These are phyloP conservation scores for Tetragnatha montana DNA, from an alignment of 2,888 invertebrate species.

Conservation along the genomic window DNA sequence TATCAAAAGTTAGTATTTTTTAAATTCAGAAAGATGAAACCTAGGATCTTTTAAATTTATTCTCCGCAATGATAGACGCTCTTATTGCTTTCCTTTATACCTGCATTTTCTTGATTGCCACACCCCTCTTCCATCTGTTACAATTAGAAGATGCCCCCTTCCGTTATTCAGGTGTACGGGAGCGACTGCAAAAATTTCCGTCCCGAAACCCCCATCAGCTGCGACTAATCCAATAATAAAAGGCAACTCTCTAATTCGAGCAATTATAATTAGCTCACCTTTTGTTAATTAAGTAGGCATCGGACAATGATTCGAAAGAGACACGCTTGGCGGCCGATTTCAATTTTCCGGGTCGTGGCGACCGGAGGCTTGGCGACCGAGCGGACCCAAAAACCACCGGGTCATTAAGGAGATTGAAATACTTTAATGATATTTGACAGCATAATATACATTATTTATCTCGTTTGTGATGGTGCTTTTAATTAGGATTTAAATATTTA, in stretches of 20 bases:
- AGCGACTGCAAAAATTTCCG: neutral
- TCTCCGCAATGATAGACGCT: too few relatives aligned
- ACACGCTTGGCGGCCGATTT: neutral
- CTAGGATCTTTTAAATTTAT: too few relatives aligned
- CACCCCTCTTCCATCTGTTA: neutral
- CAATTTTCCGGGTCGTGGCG: neutral
- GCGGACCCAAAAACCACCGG: neutral
- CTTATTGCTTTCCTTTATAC: too few relatives aligned
- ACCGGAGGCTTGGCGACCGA: neutral
- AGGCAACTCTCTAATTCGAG: neutral
- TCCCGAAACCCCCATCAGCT: neutral
- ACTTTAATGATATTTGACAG: too few relatives aligned
- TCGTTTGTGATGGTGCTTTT: too few relatives aligned
- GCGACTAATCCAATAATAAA: conserved; percentile 1
- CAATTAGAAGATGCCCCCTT: neutral
- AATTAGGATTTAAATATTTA: too few relatives aligned
- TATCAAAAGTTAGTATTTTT: too few relatives aligned
- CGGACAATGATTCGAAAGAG: neutral
- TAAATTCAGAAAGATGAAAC: too few relatives aligned
- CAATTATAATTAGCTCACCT: neutral
- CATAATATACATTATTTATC: too few relatives aligned
- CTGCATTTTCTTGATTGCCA: too few relatives aligned
- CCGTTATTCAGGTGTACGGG: neutral
- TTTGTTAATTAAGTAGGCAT: conserved; percentile 1
- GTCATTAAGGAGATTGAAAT: neutral